Conservation (phyloP, 2,888 invertebrate genomes). For the Melanostoma mellinum region DNA sequence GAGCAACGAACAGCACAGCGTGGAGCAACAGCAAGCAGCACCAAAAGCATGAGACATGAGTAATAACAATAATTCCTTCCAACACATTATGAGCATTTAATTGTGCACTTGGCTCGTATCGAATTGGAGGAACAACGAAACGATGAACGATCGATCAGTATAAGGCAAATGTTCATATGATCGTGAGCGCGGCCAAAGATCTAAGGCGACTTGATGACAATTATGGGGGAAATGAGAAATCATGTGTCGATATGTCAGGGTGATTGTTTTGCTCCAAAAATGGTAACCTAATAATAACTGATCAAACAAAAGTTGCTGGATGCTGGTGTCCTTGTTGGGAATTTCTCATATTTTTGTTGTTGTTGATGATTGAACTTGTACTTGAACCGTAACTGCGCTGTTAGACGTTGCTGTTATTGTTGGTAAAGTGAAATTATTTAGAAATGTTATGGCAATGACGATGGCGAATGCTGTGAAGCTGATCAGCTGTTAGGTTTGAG, state of each 20-base stretch:
- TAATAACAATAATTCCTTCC: slow-evolving; percentile 26
- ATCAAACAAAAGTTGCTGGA: slow-evolving; percentile 15
- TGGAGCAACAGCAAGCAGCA: not conserved
- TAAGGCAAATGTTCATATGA: slow-evolving; percentile 1
- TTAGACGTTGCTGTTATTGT: not conserved
- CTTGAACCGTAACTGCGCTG: too few relatives aligned
- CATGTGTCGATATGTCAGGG: slow-evolving; percentile 67
- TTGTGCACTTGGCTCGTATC: slow-evolving; percentile 42
- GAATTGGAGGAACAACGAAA: not conserved
- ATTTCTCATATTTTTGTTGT: slow-evolving; percentile 12
- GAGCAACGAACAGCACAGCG: slow-evolving; percentile 7
- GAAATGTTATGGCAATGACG: slow-evolving; percentile 10
- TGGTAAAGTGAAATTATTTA: slow-evolving; percentile 29
- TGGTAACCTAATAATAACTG: slow-evolving; percentile 44
- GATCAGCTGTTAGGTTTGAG: slow-evolving; percentile 48
- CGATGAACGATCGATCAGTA: slow-evolving; percentile 30
- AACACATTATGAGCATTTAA: slow-evolving; percentile 63
- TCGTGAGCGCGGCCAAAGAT: slow-evolving; percentile 64
- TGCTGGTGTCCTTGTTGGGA: slow-evolving; percentile 53
- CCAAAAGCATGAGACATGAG: slow-evolving; percentile 5
- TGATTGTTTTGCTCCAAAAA: slow-evolving; percentile 61
- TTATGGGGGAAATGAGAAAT: slow-evolving; percentile 63
- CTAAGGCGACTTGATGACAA: slow-evolving; percentile 59
- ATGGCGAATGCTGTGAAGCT: not conserved
- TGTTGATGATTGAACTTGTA: not conserved